phyloP scores from a whole-genome alignment of 2,797 vertebrate genomes.

The Lutjanus argentimaculatus region DNA sequence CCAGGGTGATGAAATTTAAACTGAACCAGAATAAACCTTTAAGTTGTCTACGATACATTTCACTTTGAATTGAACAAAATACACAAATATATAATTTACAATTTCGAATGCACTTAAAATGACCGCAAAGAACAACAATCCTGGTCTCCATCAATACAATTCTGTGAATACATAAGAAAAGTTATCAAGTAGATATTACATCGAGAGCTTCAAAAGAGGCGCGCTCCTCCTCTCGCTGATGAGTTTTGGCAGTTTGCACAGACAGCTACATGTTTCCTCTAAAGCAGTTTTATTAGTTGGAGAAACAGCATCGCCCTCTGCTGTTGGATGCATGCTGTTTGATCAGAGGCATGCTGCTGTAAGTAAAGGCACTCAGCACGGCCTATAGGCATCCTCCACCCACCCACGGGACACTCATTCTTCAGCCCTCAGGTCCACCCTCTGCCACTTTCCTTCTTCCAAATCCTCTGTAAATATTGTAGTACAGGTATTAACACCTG shows the following conservation, averaged over 20 bases:
- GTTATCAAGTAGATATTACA: slow-evolving; percentile 46
- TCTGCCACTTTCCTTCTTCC: neutral
- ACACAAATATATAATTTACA: slow-evolving; percentile 53
- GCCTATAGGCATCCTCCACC: slow-evolving; percentile 32
- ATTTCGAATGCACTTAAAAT: slow-evolving; percentile 64
- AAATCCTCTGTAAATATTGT: neutral
- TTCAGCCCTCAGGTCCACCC: neutral
- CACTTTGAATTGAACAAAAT: slow-evolving; percentile 39
- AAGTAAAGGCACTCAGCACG: slow-evolving; percentile 76
- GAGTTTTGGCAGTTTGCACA: slow-evolving; percentile 73
- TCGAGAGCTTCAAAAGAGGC: slow-evolving; percentile 25
- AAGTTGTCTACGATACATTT: slow-evolving; percentile 21
- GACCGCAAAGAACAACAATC: slow-evolving; percentile 33
- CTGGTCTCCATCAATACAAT: slow-evolving; percentile 12
- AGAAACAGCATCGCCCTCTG: slow-evolving; percentile 26
- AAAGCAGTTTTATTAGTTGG: slow-evolving; percentile 12
- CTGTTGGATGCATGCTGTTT: slow-evolving; percentile 47
- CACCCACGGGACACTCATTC: neutral
- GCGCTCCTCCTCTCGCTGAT: slow-evolving; percentile 20
- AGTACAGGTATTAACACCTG: slow-evolving; percentile 1
- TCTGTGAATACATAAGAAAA: slow-evolving; percentile 35
- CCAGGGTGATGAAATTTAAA: slow-evolving; percentile 17
- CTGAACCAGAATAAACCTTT: slow-evolving; percentile 20
- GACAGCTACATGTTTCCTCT: slow-evolving; percentile 38
- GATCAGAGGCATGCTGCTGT: slow-evolving; percentile 61